Conservation (phyloP, 2,797 vertebrate genomes). For the Cyclura pinguis region DNA sequence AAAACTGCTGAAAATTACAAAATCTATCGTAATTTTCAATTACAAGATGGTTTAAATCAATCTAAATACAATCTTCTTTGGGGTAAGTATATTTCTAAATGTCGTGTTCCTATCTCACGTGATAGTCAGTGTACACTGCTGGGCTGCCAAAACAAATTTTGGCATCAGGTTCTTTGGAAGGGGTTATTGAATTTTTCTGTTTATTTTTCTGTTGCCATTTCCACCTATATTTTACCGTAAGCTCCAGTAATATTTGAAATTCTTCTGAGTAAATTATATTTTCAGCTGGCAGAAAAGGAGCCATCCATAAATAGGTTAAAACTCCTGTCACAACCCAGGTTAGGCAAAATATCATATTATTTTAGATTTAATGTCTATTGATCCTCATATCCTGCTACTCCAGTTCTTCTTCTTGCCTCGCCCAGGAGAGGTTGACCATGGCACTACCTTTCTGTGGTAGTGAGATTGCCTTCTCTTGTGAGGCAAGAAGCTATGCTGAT, state of each 20-base stretch:
- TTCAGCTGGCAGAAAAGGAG: too few relatives aligned
- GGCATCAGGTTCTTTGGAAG: not conserved
- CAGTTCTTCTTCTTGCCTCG: too few relatives aligned
- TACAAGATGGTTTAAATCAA: not conserved
- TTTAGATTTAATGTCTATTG: too few relatives aligned
- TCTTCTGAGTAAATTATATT: not conserved
- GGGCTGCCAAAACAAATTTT: not conserved
- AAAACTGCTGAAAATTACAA: slow-evolving; percentile 11
- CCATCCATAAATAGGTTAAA: too few relatives aligned
- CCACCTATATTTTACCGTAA: not conserved
- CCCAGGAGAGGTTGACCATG: too few relatives aligned
- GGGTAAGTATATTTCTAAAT: slow-evolving; percentile 1
- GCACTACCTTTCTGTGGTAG: too few relatives aligned
- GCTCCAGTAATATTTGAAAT: not conserved
- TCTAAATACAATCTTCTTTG: slow-evolving; percentile 47
- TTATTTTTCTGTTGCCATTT: not conserved
- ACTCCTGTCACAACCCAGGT: too few relatives aligned
- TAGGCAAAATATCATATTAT: too few relatives aligned
- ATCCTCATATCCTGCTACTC: too few relatives aligned
- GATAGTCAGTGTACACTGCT: not conserved
- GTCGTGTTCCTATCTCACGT: not conserved
- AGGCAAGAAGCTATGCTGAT: too few relatives aligned
- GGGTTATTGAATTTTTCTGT: not conserved
- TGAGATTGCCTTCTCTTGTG: too few relatives aligned
- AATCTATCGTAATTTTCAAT: slow-evolving; percentile 33